Base-by-base conservation (phyloP, 2,888 invertebrate species). In the Lathronympha strigana region DNA sequence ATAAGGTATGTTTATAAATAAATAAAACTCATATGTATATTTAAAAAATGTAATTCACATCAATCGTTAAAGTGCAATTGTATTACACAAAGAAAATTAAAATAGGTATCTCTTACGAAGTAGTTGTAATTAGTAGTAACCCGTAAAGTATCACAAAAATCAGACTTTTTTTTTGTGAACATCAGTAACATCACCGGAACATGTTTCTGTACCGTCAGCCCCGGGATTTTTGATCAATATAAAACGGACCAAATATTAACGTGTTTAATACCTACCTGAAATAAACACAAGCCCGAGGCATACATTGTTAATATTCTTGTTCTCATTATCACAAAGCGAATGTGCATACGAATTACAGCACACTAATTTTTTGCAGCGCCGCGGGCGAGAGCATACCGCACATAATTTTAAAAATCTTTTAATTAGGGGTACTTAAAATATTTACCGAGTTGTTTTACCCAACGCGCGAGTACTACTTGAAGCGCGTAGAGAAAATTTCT, bases 371-470 rank as follows among this genome's bases (percentile, higher is more conserved):
- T 63, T 55, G 23, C 40, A 17, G 19, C 19, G 33, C 36, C 25
- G 36, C 58, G 31, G 53, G 47, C 38, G 36, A 28, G 28, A 15
- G 31, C 43, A 47, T 60, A 17, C 31, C 9, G 25, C 21, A 19
- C 38, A 53, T 60, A 21, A 47, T 60, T 33, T 66, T 54, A n/a
- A 25, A 60, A 51, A 33, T 64, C 60, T 69, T 70, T 66, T 71
- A 73, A 73, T 71, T 70, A 71, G 57, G 67, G 53, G 67, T 63
- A 63, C 43, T 67, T 60, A 47, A 47, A 60, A 69, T 63, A 67
- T 63, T 66, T 57, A 62, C 53, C 19, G 31, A 61, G 49, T 64
- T 40, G 36, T 43, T 64, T 67, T 67, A 67, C 69, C 66, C 38
- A 28, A 17, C 57, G 50, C 45, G 17, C 25, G 45, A 47, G 23